Evolutionary conservation across 2,113 vertebrate species (phyloP).

Genomic region (Terrapene triunguis): DNA sequence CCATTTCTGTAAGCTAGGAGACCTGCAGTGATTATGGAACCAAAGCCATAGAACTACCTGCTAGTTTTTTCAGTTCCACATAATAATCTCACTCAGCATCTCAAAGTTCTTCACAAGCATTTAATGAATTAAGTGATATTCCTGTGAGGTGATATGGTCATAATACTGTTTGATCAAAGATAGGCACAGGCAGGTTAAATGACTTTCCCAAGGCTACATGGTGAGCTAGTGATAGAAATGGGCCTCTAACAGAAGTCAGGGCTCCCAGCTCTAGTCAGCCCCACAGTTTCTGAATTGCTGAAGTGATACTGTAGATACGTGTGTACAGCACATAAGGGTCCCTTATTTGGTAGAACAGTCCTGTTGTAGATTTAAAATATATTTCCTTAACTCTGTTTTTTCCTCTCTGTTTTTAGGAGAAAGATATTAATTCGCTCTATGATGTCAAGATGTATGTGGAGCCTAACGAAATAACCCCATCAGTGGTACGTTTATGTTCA

Average conservation of each 20-base stretch:
- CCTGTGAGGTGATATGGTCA: neutral
- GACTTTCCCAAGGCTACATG: neutral
- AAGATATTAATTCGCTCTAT: slow-evolving; percentile 88
- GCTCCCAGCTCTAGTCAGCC: neutral
- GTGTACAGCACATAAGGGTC: neutral
- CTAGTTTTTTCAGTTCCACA: neutral
- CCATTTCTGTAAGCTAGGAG: neutral
- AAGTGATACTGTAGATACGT: neutral
- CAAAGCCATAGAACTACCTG: neutral
- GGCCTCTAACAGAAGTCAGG: neutral
- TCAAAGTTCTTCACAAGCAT: neutral
- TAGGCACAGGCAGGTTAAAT: neutral
- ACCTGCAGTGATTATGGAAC: neutral
- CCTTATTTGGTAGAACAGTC: neutral
- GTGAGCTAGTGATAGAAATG: neutral
- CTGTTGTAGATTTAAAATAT: neutral
- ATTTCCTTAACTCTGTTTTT: neutral
- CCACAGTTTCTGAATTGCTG: neutral
- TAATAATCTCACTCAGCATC: neutral
- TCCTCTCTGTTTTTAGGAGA: slow-evolving; percentile 81
- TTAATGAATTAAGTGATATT: neutral
- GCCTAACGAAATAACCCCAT: slow-evolving; percentile 91
- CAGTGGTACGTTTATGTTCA: slow-evolving; percentile 81
- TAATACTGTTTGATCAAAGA: neutral
- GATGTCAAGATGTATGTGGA: slow-evolving; percentile 92